Percentiles rank a stretch among this genome's conserved stretches.
These are phyloP conservation scores for Micropoecilia bifurca DNA, from an alignment of 2,797 vertebrate genomes.

Conservation along the genomic window DNA sequence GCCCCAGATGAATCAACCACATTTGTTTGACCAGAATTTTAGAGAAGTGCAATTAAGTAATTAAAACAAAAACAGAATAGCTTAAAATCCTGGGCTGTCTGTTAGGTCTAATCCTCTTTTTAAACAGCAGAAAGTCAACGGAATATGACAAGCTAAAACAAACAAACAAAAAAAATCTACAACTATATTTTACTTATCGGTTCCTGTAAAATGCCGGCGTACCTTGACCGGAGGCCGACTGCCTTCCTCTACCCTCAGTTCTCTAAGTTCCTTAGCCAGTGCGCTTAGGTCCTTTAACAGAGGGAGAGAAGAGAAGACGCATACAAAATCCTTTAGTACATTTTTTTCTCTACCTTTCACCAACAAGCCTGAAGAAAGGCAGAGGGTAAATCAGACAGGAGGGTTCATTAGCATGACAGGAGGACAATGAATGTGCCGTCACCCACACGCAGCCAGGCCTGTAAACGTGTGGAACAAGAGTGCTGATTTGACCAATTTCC, in stretches of 20 bases:
- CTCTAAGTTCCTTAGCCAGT: slow-evolving; percentile 93
- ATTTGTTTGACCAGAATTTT: background rate
- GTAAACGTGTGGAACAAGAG: slow-evolving; percentile 45
- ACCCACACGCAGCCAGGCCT: slow-evolving; percentile 19
- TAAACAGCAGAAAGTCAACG: background rate
- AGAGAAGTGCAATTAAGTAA: background rate
- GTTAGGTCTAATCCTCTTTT: background rate
- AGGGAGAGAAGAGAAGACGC: slow-evolving; percentile 25
- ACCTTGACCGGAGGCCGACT: slow-evolving; percentile 95
- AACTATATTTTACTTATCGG: background rate
- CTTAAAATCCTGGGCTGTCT: background rate
- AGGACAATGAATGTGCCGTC: slow-evolving; percentile 29
- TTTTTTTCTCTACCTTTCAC: slow-evolving; percentile 4
- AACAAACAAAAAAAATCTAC: background rate
- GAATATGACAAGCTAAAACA: background rate
- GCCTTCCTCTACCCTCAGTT: slow-evolving; percentile 93
- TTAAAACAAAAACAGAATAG: background rate
- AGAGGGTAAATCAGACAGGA: slow-evolving; percentile 27
- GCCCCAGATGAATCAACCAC: background rate
- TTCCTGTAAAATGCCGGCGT: background rate
- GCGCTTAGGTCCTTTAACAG: slow-evolving; percentile 90
- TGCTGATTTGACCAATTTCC: slow-evolving; percentile 35
- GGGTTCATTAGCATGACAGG: slow-evolving; percentile 26
- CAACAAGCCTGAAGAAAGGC: slow-evolving; percentile 7
- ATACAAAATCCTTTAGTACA: slow-evolving; percentile 21